Percentiles rank a stretch among this genome's conserved stretches.
Evolutionary conservation across 2,113 vertebrate genomes (phyloP).

Genomic region (Copsychus sechellarum): DNA sequence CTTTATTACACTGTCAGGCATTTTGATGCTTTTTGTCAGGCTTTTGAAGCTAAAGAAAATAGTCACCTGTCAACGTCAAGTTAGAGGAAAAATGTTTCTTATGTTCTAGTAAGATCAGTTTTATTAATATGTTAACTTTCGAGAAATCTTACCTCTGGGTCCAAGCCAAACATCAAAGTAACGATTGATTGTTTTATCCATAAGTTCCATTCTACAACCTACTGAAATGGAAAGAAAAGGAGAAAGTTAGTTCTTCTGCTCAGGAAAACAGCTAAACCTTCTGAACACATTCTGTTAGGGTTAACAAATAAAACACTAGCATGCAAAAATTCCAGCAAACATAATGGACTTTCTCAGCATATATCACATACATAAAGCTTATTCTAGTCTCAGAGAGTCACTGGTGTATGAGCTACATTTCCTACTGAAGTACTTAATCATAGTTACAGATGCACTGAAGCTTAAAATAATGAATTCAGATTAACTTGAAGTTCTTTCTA

Average conservation of each 20-base stretch:
- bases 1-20: background rate
- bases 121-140: background rate
- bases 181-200: constrained; percentile 88
- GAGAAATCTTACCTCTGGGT: constrained; percentile 85
- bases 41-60: background rate
- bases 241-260: constrained; percentile 24
- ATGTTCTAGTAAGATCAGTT: background rate
- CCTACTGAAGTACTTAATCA: background rate
- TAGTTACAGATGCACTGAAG: background rate
- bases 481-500: background rate
- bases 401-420: background rate
- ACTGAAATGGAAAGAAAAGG: constrained; percentile 45
- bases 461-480: background rate
- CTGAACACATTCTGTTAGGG: background rate
- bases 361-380: background rate
- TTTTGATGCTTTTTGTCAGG: background rate
- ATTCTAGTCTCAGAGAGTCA: background rate
- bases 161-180: constrained; percentile 90
- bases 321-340: background rate
- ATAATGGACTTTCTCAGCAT: background rate
- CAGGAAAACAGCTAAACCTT: background rate
- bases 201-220: constrained; percentile 87
- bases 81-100: background rate
- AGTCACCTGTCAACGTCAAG: background rate
- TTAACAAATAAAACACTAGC: background rate